Conservation (phyloP, 2,888 invertebrate species). For the Trypoxylon attenuatum region DNA sequence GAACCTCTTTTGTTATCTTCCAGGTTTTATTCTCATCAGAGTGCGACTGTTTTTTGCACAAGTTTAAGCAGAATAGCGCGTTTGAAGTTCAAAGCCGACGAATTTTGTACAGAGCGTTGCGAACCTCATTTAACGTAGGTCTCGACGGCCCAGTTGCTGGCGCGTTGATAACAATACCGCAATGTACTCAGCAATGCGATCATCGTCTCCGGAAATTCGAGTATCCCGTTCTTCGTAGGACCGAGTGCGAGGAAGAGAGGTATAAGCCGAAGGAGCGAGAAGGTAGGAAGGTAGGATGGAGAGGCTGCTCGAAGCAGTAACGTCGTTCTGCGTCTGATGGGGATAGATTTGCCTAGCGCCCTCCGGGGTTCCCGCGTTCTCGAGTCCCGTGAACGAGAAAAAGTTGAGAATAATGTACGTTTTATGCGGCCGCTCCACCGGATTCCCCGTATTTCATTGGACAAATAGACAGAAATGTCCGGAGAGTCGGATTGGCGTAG, state of each 20-base stretch:
- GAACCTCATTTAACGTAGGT: neutral
- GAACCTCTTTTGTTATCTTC: no score
- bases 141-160: no score
- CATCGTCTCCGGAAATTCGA: conserved; percentile 17
- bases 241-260: no score
- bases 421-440: conserved; percentile 46
- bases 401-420: conserved; percentile 57
- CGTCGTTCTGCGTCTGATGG: conserved; percentile 55
- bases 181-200: conserved; percentile 8
- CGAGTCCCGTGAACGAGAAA: conserved; percentile 36
- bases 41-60: no score
- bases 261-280: neutral
- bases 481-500: neutral
- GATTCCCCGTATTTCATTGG: conserved; percentile 46
- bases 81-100: no score
- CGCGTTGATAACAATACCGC: conserved; percentile 20
- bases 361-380: conserved; percentile 22
- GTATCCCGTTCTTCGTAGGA: conserved; percentile 14
- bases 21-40: no score
- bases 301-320: conserved; percentile 21
- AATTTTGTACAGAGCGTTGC: neutral
- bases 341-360: conserved; percentile 56
- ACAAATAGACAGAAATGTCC: conserved; percentile 49
- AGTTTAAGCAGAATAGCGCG: no score
- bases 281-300: neutral